Percentiles rank a stretch among this genome's conserved stretches.
Evolutionary conservation across 2,113 vertebrate genomes (phyloP).

Genomic region (Channa maculata): DNA sequence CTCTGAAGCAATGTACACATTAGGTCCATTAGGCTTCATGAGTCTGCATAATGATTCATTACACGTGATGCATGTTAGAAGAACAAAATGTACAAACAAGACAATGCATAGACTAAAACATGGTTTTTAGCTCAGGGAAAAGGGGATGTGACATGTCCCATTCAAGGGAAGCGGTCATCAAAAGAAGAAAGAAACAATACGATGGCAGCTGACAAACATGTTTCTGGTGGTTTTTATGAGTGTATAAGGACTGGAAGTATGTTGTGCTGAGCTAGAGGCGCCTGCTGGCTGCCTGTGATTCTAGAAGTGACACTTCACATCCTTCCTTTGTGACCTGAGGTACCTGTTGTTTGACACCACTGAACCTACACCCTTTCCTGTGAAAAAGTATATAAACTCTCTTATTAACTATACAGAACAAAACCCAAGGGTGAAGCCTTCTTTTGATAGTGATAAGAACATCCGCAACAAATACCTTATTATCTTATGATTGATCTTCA

Average conservation of each 20-base stretch:
- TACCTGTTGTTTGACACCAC: conserved; percentile 39
- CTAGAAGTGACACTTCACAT: conserved; percentile 52
- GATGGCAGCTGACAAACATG: background rate
- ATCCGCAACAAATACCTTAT: too few species aligned
- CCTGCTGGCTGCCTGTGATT: conserved; percentile 53
- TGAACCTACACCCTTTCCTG: conserved; percentile 8
- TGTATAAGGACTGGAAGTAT: conserved; percentile 40
- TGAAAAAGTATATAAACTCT: background rate
- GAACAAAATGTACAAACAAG: background rate
- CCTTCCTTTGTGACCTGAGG: conserved; percentile 61
- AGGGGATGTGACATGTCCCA: too few species aligned
- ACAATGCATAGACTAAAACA: too few species aligned
- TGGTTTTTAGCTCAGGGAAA: background rate
- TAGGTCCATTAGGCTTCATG: too few species aligned
- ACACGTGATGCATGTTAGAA: background rate
- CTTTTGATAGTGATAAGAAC: too few species aligned
- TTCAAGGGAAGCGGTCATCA: background rate
- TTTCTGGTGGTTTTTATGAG: conserved; percentile 20
- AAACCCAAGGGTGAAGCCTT: background rate
- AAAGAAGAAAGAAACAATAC: conserved; percentile 18
- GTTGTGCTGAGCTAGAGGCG: conserved; percentile 40
- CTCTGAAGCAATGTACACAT: too few species aligned
- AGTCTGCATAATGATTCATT: conserved; percentile 8
- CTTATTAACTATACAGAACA: background rate
- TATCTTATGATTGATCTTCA: conserved; percentile 59